Base-by-base conservation (phyloP, 2,113 vertebrate genomes). In the Rhinolophus sinicus region DNA sequence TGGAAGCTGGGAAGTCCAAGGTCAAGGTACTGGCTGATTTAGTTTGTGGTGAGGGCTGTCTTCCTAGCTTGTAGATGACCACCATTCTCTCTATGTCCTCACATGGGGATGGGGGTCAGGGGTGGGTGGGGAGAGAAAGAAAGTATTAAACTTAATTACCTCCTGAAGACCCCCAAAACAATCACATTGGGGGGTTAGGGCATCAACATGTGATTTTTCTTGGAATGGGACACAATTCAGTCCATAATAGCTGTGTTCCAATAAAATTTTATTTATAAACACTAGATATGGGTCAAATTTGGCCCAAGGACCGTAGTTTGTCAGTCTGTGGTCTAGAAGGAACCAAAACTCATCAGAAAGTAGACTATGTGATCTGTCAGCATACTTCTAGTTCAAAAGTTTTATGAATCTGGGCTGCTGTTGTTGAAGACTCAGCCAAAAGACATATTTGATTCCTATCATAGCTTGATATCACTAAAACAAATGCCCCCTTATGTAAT, bases 211-310 rank as follows among this genome's bases (percentile, higher is more conserved):
- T 10, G 26, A n/a, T 69, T 83, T 76, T 93, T 4, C 3, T 14
- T 12, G 9, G 24, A 11, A 4, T 9, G 0, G 54, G 2, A 50
- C 21, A 81, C 21, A 65, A 12, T 65, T 73, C 56, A 64, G 73
- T 83, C 9, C 54, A 38, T 26, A 28, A 50, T 33, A 84, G 10
- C 50, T 77, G 38, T 65, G 38, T 73, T 85, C 24, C 47, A 96
- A 65, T 85, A 54, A 54, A 78, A 33, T 35, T 85, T 85, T 89
- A 54, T 84, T 84, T 96, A 52, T 24, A 62, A 69, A 77, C 83
- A 76, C 16, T 56, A 30, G 13, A 78, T 62, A 35, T 56, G 3
- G 52, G 33, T 50, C 18, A 47, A 22, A 35, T 90, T 58, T 78
- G 80, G 35, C 22, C 72, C 40, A 33, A 38, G 35, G 58, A 33